These are phyloP conservation scores for Clarias laeviceps DNA, from an alignment of 2,797 vertebrate species.

Conservation along the genomic window DNA sequence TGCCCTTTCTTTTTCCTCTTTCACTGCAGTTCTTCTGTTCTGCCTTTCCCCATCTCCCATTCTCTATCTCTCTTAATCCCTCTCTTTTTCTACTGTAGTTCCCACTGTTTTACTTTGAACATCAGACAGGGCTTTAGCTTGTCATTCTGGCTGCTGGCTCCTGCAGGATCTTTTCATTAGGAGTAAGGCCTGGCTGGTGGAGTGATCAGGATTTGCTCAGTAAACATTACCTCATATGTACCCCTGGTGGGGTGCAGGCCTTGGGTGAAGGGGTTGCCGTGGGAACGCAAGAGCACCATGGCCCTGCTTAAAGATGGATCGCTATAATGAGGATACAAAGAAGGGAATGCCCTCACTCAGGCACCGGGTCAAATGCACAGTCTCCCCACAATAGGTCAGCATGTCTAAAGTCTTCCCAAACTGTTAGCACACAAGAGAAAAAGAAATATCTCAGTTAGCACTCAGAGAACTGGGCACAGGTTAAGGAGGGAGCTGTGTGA, in stretches of 20 bases:
- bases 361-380: constrained; percentile 66
- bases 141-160: constrained; percentile 52
- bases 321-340: constrained; percentile 80
- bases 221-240: constrained; percentile 63
- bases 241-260: constrained; percentile 39
- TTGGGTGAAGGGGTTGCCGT: constrained; percentile 64
- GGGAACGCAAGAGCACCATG: constrained; percentile 67
- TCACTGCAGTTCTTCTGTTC: constrained; percentile 54
- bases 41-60: constrained; percentile 35
- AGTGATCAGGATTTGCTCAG: constrained; percentile 53
- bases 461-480: constrained; percentile 15
- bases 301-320: constrained; percentile 70
- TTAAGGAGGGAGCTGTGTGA: constrained; percentile 28
- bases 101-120: constrained; percentile 51
- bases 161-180: constrained; percentile 61
- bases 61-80: constrained; percentile 50
- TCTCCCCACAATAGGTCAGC: constrained; percentile 72
- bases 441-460: constrained; percentile 31
- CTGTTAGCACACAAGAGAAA: constrained; percentile 69
- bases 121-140: constrained; percentile 49
- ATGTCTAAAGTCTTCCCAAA: constrained; percentile 73
- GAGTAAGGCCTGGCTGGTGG: constrained; percentile 52
- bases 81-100: constrained; percentile 56
- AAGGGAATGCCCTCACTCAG: constrained; percentile 64
- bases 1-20: constrained; percentile 21